Percentiles rank a stretch among this genome's conserved stretches.
Evolutionary conservation across 2,888 invertebrate genomes (phyloP).

Genomic region (Spilarctia lutea): DNA sequence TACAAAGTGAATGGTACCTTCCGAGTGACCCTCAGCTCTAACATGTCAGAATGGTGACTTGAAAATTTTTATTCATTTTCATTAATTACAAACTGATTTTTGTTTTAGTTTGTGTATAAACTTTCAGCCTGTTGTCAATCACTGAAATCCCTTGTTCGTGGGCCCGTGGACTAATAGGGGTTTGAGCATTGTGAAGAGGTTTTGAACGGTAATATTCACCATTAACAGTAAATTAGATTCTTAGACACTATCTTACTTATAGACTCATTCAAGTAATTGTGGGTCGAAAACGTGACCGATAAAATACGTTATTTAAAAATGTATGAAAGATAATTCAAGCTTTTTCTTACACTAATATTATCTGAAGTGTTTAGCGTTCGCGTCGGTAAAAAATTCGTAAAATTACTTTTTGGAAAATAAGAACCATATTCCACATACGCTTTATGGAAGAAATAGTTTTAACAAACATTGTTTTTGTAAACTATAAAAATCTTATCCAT

Average conservation of each 20-base stretch:
- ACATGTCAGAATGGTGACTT: too few species aligned
- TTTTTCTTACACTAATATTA: constrained; percentile 33
- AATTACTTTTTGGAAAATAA: constrained; percentile 18
- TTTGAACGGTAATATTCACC: too few species aligned
- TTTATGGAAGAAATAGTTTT: constrained; percentile 14
- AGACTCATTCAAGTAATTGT: constrained; percentile 27
- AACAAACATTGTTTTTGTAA: neutral
- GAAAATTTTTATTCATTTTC: too few species aligned
- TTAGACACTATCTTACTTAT: neutral
- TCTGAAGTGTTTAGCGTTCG: constrained; percentile 25
- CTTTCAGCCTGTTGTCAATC: too few species aligned
- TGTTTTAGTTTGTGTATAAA: too few species aligned
- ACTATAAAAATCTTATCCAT: neutral
- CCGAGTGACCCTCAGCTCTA: too few species aligned
- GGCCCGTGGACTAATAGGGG: too few species aligned
- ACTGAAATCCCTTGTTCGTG: too few species aligned
- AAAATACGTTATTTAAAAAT: constrained; percentile 42
- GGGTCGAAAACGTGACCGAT: constrained; percentile 35
- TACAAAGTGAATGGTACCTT: too few species aligned
- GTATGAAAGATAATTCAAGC: constrained; percentile 25
- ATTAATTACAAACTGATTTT: too few species aligned
- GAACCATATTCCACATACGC: neutral
- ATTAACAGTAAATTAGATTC: neutral
- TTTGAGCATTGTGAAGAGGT: neutral
- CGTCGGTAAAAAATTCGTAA: constrained; percentile 19